These are phyloP conservation scores for Progne subis DNA, from an alignment of 2,113 vertebrate species.

Conservation along the genomic window DNA sequence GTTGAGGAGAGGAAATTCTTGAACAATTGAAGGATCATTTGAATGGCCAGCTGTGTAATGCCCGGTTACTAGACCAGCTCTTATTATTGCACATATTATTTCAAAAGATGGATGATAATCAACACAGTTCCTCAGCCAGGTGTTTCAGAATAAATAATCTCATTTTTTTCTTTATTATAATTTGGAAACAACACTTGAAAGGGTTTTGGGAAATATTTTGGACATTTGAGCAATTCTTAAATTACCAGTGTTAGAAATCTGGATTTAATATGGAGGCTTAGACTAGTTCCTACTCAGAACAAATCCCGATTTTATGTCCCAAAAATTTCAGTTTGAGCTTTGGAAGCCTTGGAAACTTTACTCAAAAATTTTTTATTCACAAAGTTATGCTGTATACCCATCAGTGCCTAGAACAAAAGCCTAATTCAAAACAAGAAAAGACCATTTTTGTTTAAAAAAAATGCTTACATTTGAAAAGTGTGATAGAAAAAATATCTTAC, in stretches of 20 bases:
- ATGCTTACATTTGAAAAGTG: neutral
- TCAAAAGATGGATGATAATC: neutral
- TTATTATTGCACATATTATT: neutral
- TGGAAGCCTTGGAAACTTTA: neutral
- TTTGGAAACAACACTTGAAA: neutral
- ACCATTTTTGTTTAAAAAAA: neutral
- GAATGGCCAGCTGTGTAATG: neutral
- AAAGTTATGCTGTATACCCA: neutral
- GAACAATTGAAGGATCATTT: neutral
- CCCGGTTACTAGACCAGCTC: neutral
- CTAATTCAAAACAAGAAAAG: neutral
- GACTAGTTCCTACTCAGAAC: neutral
- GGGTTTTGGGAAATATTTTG: neutral
- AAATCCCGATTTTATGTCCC: neutral
- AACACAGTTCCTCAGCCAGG: neutral
- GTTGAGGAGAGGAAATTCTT: neutral
- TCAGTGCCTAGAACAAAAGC: neutral
- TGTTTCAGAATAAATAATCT: neutral
- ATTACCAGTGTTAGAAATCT: neutral
- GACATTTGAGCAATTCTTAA: neutral
- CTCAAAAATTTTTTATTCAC: neutral
- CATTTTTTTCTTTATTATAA: neutral
- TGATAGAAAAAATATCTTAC: neutral
- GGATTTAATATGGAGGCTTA: neutral
- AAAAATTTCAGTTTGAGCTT: neutral